Base-by-base conservation (phyloP, 2,888 invertebrate species). In the Hydrotaea diabolus region DNA sequence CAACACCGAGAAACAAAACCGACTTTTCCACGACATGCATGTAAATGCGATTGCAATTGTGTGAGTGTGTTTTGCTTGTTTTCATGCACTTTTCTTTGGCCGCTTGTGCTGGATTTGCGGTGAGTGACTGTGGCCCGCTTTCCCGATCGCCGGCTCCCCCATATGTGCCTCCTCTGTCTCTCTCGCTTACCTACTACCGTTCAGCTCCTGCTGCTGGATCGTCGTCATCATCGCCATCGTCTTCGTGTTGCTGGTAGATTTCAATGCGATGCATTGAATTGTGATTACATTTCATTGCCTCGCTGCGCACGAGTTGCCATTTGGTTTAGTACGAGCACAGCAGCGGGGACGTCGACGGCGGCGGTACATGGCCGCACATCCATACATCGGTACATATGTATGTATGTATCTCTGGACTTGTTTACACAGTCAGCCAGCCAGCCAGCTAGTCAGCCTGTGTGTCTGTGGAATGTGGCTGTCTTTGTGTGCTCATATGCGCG, bases 221-320 rank as follows among this genome's bases (percentile, higher is more conserved):
- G 17, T 64, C 73, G 66, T 76, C 59, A 59, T 83, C 80, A 78
- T 82, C 82, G 39, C 82, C 76, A 62, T 72, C 76, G 81, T 81
- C 17, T 36, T n/a, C 39, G 66, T 11, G 39, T 66, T 69, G 15
- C 46, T 43, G 11, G 13, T 62, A 19, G 73, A 77, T 80, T 66
- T 85, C 77, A 82, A 73, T 74, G 85, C 79, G 78, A 79, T 77
- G 78, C 76, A 87, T 87, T 86, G 86, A 86, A 87, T 85, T 86
- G 86, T 80, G 85, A 87, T 87, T 86, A 84, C 80, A 82, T 87
- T 87, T 87, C 87, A 86, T 86, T 86, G 85, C 86, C 82, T 87
- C 83, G 85, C 80, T 86, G 86, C 86, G 83, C 86, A 86, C 85
- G 85, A 85, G 87, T 87, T 86, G 85, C 86, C 87, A 86, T 86